Conservation (phyloP, 2,888 invertebrate species). For the Sipha maydis region DNA sequence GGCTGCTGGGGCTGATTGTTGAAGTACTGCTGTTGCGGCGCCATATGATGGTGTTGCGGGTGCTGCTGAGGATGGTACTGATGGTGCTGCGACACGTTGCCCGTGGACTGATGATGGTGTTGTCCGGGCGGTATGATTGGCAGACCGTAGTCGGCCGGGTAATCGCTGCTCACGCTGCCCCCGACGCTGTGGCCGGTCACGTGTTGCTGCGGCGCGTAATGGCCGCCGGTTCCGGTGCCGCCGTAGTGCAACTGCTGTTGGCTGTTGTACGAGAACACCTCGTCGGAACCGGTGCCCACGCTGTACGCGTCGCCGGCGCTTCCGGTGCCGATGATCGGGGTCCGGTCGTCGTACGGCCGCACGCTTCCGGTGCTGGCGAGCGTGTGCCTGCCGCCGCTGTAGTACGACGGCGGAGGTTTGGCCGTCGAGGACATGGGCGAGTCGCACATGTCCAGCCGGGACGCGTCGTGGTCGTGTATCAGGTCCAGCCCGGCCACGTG, state of each 20-base stretch:
- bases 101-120: constrained; percentile 20
- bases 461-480: constrained; percentile 58
- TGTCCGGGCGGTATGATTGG: constrained; percentile 71
- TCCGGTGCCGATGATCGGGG: constrained; percentile 68
- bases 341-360: constrained; percentile 71
- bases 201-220: constrained; percentile 50
- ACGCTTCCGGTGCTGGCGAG: background rate
- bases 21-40: background rate
- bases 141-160: constrained; percentile 83
- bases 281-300: constrained; percentile 65
- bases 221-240: background rate
- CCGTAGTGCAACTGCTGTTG: constrained; percentile 64
- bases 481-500: constrained; percentile 49
- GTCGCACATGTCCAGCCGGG: constrained; percentile 57
- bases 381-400: constrained; percentile 71
- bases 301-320: constrained; percentile 62
- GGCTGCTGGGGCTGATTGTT: too few relatives aligned
- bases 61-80: background rate
- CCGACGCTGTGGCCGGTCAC: constrained; percentile 47
- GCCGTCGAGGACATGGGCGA: constrained; percentile 70
- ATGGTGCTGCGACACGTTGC: constrained; percentile 67
- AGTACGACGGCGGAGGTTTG: constrained; percentile 83
- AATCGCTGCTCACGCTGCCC: constrained; percentile 70
- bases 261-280: constrained; percentile 68
- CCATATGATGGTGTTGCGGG: constrained; percentile 1